These are phyloP conservation scores for Diprion similis DNA, from an alignment of 1,140 invertebrate species.

Conservation along the genomic window DNA sequence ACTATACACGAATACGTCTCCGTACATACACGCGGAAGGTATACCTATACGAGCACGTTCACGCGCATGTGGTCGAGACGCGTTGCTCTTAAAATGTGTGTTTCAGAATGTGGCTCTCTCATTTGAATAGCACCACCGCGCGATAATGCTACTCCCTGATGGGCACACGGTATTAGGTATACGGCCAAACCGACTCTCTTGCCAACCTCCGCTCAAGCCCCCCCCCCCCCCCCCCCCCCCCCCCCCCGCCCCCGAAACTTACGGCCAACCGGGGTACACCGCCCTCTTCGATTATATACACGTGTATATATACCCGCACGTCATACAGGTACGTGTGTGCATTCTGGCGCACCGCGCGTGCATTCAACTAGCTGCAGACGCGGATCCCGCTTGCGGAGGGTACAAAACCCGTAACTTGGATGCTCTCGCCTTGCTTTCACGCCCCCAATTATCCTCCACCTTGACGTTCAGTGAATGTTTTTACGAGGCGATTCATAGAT, in stretches of 20 bases:
- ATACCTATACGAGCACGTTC: not conserved
- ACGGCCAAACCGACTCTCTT: not conserved
- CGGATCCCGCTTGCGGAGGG: too few species aligned
- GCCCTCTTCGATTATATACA: not conserved
- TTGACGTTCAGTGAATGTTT: too few species aligned
- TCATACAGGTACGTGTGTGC: too few species aligned
- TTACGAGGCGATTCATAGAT: too few species aligned
- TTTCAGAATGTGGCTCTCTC: not conserved
- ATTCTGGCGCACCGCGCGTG: too few species aligned
- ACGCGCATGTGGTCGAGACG: not conserved
- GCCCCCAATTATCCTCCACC: too few species aligned
- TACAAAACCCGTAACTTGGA: too few species aligned
- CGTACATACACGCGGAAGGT: not conserved
- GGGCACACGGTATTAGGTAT: not conserved
- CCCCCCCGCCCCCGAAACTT: not conserved
- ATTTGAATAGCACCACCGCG: slow-evolving; percentile 24
- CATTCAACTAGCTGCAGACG: too few species aligned
- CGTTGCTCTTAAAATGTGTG: not conserved
- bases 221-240: slow-evolving; percentile 6
- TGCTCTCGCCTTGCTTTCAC: too few species aligned
- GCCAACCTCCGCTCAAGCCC: not conserved
- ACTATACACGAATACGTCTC: not conserved
- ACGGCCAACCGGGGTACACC: not conserved
- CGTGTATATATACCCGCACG: not conserved
- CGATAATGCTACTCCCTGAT: slow-evolving; percentile 19